phyloP scores from a whole-genome alignment of 2,888 invertebrate genomes.

The Petrolisthes cinctipes region DNA sequence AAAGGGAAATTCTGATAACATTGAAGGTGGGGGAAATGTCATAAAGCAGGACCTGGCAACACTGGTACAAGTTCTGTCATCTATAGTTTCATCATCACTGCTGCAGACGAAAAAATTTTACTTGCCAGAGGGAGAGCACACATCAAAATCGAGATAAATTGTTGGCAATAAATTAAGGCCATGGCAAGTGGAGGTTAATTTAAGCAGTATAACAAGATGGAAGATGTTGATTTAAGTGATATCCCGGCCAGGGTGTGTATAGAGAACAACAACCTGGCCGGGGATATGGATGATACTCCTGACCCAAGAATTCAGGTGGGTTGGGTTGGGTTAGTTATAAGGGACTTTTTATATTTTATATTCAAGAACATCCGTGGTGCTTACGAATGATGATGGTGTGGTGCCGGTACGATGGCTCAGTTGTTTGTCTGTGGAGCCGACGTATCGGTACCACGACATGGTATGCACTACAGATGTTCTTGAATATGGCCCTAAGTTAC shows the following conservation, averaged over 20 bases:
- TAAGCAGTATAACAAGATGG: background rate
- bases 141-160: background rate
- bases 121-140: background rate
- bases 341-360: no score
- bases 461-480: no score
- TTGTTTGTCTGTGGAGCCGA: no score
- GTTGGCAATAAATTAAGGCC: no score
- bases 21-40: no score
- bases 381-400: no score
- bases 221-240: constrained; percentile 7
- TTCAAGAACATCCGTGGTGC: no score
- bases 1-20: no score
- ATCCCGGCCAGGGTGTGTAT: background rate
- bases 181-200: background rate
- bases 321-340: background rate
- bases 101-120: background rate
- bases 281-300: constrained; percentile 48
- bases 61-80: background rate
- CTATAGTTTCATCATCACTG: background rate
- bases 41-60: no score
- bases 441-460: no score
- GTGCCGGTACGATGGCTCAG: no score
- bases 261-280: background rate
- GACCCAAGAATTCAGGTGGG: constrained; percentile 63
- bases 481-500: no score